These are phyloP conservation scores for Hippasteria phrygiana DNA, from an alignment of 53 echinoderm and acorn worm species.

Conservation along the genomic window DNA sequence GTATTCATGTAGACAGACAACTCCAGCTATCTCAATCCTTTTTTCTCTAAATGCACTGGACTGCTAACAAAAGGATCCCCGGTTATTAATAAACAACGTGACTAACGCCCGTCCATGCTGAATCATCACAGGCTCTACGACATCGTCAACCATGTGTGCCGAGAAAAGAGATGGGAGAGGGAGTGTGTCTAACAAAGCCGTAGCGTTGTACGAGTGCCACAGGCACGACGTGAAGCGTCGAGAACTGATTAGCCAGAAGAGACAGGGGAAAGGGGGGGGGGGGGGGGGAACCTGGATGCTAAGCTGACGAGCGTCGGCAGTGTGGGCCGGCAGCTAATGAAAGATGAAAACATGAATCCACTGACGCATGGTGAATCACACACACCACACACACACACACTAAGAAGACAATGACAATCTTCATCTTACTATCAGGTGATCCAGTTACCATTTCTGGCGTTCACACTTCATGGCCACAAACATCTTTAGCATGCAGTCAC, in stretches of 20 bases:
- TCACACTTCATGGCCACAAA: background rate
- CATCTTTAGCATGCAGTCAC: too few species aligned
- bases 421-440: too few species aligned
- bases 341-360: constrained; percentile 24
- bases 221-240: background rate
- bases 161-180: background rate
- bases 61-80: constrained; percentile 19
- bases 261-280: constrained; percentile 2
- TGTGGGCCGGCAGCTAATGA: constrained; percentile 11
- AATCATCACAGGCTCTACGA: constrained; percentile 29
- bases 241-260: background rate
- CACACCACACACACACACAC: too few species aligned
- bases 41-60: background rate
- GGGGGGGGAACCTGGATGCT: background rate
- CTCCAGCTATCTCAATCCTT: background rate
- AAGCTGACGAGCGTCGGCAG: background rate
- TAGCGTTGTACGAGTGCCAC: background rate
- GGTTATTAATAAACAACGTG: constrained; percentile 47
- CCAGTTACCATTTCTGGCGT: background rate
- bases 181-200: background rate
- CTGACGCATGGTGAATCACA: constrained; percentile 59
- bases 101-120: constrained; percentile 28
- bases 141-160: background rate
- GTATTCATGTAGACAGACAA: constrained; percentile 44
- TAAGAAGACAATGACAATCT: too few species aligned